Evolutionary conservation across 2,113 vertebrate species (phyloP).

Genomic region (Nymphicus hollandicus): DNA sequence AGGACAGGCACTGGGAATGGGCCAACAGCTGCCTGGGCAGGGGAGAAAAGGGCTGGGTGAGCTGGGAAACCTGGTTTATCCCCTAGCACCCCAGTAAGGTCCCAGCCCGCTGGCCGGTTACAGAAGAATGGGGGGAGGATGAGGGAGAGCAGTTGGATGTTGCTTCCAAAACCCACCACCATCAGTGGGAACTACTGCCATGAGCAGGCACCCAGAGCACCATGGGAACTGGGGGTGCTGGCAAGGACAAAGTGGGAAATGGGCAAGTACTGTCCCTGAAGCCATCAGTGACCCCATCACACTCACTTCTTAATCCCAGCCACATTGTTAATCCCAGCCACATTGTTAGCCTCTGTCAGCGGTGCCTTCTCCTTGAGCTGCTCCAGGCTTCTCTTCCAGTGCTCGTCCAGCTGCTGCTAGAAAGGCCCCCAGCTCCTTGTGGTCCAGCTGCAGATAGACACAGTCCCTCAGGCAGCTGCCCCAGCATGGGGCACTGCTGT

Average conservation of each 20-base stretch:
- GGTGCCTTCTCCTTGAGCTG: too few species aligned
- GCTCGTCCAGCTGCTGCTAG: slow-evolving; percentile 77
- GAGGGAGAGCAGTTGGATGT: too few species aligned
- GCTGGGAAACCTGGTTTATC: background rate
- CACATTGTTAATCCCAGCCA: too few species aligned
- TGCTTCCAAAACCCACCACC: too few species aligned
- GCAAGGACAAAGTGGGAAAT: too few species aligned
- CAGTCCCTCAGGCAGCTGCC: background rate
- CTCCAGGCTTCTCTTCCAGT: slow-evolving; percentile 14
- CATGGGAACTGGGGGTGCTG: too few species aligned
- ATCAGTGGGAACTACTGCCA: too few species aligned
- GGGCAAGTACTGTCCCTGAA: too few species aligned
- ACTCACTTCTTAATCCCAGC: too few species aligned
- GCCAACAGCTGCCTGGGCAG: background rate
- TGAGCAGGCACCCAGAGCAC: too few species aligned
- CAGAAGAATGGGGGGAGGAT: background rate
- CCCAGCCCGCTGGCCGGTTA: background rate
- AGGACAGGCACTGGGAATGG: background rate
- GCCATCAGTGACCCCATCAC: too few species aligned
- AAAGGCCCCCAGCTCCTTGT: slow-evolving; percentile 81
- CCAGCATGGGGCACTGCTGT: background rate
- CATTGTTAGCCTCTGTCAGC: too few species aligned
- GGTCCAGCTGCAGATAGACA: slow-evolving; percentile 72
- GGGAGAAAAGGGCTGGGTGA: background rate
- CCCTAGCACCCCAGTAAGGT: background rate